These are phyloP conservation scores for Antigone vipio DNA, from an alignment of 2,113 vertebrate genomes.

Conservation along the genomic window DNA sequence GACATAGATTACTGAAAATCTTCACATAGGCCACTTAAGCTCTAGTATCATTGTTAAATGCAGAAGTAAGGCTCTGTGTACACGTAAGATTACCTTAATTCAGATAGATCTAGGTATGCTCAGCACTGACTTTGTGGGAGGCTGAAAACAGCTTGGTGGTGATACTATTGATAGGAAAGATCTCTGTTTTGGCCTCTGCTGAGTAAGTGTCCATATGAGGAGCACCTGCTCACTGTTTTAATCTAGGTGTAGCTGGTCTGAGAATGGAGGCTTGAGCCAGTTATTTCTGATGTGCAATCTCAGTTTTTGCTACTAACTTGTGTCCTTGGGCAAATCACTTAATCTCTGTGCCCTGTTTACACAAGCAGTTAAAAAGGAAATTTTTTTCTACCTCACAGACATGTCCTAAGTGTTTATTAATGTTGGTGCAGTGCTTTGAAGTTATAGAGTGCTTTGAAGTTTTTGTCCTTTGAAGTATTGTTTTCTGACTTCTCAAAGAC, in stretches of 20 bases:
- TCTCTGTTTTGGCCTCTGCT: neutral
- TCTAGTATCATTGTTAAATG: neutral
- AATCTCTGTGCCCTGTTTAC: slow-evolving; percentile 56
- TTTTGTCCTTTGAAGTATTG: slow-evolving; percentile 65
- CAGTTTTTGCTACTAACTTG: slow-evolving; percentile 24
- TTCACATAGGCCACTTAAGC: neutral
- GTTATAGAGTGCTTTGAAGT: slow-evolving; percentile 54
- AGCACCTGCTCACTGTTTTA: neutral
- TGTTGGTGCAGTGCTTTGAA: slow-evolving; percentile 54
- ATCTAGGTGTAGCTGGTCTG: neutral
- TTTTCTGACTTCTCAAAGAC: slow-evolving; percentile 51
- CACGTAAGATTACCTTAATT: neutral
- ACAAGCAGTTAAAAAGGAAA: slow-evolving; percentile 53
- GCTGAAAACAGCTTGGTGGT: neutral
- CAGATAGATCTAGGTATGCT: too few relatives aligned
- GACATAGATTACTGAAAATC: neutral
- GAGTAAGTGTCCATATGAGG: neutral
- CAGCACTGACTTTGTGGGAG: neutral
- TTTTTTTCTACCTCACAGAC: slow-evolving; percentile 56
- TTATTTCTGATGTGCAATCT: neutral
- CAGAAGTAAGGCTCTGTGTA: neutral
- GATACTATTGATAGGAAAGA: neutral
- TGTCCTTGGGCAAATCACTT: slow-evolving; percentile 50
- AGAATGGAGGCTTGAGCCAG: neutral
- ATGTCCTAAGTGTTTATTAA: slow-evolving; percentile 61